Evolutionary conservation across 2,113 vertebrate genomes (phyloP), one percentile per base, ranked within the genome.

Genomic region (Rhadina sibilatrix): DNA sequence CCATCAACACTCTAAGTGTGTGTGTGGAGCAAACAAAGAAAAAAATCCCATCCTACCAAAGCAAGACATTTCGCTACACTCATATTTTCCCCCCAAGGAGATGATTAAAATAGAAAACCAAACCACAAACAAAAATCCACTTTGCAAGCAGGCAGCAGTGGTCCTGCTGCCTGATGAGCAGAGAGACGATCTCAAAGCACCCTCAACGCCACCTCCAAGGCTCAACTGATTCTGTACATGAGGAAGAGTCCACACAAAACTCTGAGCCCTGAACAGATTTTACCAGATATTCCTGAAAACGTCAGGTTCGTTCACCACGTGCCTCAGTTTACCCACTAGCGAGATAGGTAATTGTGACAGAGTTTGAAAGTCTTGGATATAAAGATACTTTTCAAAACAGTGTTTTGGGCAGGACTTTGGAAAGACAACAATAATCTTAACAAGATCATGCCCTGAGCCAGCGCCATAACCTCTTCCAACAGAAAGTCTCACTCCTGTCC

Each of bases 21-120:
- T 20, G 13, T 42, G 81, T 76, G 87, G 83, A 97, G 94, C 89
- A 96, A 96, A 95, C 91, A 95, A 94, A 90, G 88, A 86, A 92
- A 95, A 94, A 94, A 96, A 93, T 89, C 93, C 93, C 91, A 78
- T 84, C 87, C 93, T 71, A 97, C 83, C 84, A 71, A 84, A 93
- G 94, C 77, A 87, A 92, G 91, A 87, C 83, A 68, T 85, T 82
- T 94, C 0, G 5, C 76, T 70, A 86, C 76, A 81, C 76, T 96
- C 95, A 93, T 27, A 91, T 76, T 96, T 96, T 94, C 95, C 93
- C 94, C 64, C 38, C 49, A 64, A 74, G 86, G 52, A 89, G 74
- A 91, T 60, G 94, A 95, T 93, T 93, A 94, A 94, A 96, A 95
- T 71, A 95, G 95, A 93, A 95, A 96, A 83, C 33, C 86, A 94